Base-by-base conservation (phyloP, 2,113 vertebrate genomes). In the Psophia crepitans region DNA sequence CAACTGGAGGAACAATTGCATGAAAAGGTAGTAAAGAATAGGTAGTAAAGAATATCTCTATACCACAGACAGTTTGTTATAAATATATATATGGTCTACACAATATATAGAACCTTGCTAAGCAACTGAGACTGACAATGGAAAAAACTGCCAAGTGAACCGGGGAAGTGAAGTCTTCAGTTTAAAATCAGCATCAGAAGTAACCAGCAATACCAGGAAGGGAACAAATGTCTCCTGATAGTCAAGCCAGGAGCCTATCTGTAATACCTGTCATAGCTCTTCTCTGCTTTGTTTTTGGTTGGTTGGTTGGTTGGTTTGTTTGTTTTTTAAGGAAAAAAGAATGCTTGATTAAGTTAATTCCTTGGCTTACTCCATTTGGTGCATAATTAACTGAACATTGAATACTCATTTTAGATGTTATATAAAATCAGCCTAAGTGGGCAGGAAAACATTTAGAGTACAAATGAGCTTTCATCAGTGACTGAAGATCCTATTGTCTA, bases 311-410 rank as follows among this genome's bases (percentile, higher is more conserved):
- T 33, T 53, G 27, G 51, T 53, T 53, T 53, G 51, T 53, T 53
- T 15, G 51, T 49, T 27, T 57, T 82, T 35, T 33, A 51, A 56
- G 27, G 27, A 26, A 58, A 54, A 83, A 84, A n/a, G 54, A 80
- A 77, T 70, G 76, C 33, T 73, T 76, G 56, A 94, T 88, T 87
- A 80, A 92, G 35, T 69, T 84, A 84, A 80, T 84, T 96, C 44
- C 87, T 95, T 70, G 33, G 20, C 66, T 90, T 80, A 35, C 44
- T 91, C 69, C 8, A 53, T 82, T 94, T 84, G 51, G 27, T 64
- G 69, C 61, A 87, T 89, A 91, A 95, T 75, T 90, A 90, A 71
- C n/a, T 87, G 69, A 79, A 69, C 73, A 92, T 26, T 85, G 77
- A 94, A 86, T 75, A 79, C 20, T 76, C n/a, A 70, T 84, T 87